Percentiles rank a stretch among this genome's conserved stretches.
These are phyloP conservation scores for Hirtodrosophila histrioides DNA, from an alignment of 2,888 invertebrate species.

Conservation along the genomic window DNA sequence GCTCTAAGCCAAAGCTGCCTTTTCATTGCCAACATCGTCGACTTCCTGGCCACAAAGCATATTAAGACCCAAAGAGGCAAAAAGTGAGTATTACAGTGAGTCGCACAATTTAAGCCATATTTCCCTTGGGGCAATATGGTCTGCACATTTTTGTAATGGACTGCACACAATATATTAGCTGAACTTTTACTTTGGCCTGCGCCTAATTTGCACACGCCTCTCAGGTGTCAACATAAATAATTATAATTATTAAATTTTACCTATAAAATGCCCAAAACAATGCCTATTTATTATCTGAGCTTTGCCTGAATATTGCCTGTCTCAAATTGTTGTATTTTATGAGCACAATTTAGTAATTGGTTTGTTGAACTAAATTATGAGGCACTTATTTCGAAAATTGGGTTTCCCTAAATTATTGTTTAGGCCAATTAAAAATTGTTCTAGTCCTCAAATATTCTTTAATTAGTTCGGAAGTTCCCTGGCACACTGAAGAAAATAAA, in stretches of 20 bases:
- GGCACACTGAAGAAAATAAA: neutral
- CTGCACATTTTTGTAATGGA: conserved; percentile 30
- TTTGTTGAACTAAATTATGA: conserved; percentile 23
- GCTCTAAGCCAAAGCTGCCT: conserved; percentile 51
- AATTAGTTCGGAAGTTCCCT: no score
- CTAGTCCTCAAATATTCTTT: no score
- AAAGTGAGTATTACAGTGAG: conserved; percentile 54
- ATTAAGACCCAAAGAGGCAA: conserved; percentile 29
- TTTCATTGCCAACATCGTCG: conserved; percentile 58
- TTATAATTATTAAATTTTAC: conserved; percentile 69
- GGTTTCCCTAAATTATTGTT: conserved; percentile 9
- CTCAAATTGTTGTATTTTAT: conserved; percentile 26
- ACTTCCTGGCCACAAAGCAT: conserved; percentile 60
- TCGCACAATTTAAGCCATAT: conserved; percentile 60
- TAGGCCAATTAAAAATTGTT: no score
- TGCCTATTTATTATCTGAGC: conserved; percentile 28
- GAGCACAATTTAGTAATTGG: conserved; percentile 36
- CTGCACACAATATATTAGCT: conserved; percentile 26
- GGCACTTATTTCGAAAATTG: conserved; percentile 16
- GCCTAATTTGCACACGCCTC: conserved; percentile 55
- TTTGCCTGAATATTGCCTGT: conserved; percentile 1
- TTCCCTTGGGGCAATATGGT: conserved; percentile 37
- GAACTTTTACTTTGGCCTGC: conserved; percentile 25
- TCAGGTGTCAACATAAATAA: conserved; percentile 78
- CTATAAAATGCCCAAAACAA: conserved; percentile 38